A percentile compares a stretch with the other conserved stretches of the same genome.
Conservation (phyloP, 1,140 invertebrate genomes). For the Episyrphus balteatus region DNA sequence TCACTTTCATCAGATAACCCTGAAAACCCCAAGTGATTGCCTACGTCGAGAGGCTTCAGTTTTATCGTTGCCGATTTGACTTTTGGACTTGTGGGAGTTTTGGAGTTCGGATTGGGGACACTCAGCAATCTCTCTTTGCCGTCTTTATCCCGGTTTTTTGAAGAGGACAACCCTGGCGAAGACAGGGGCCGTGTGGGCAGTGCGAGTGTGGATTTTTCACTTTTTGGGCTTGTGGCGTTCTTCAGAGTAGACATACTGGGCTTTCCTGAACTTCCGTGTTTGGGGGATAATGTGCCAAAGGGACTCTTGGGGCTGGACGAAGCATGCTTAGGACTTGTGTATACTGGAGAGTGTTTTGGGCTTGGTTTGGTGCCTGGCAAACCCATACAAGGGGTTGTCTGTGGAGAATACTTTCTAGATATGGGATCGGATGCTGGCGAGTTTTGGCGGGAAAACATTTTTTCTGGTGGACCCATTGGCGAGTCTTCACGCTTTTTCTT, state of each 20-base stretch:
- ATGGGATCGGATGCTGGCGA: constrained; percentile 22
- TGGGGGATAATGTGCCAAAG: constrained; percentile 55
- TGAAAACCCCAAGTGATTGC: neutral
- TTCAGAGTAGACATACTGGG: constrained; percentile 81
- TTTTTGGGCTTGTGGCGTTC: constrained; percentile 48
- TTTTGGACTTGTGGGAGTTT: neutral
- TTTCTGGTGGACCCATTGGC: constrained; percentile 75
- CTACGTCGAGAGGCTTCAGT: neutral
- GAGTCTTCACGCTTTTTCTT: constrained; percentile 62
- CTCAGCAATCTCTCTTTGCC: constrained; percentile 44
- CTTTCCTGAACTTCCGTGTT: constrained; percentile 65
- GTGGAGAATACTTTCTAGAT: constrained; percentile 26
- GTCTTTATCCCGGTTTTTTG: constrained; percentile 45
- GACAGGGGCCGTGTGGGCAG: constrained; percentile 35
- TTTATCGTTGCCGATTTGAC: neutral
- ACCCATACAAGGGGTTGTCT: constrained; percentile 52
- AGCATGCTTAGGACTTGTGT: constrained; percentile 61
- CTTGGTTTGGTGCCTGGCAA: constrained; percentile 39
- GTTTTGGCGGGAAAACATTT: constrained; percentile 41
- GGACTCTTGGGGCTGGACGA: constrained; percentile 49
- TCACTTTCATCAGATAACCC: neutral
- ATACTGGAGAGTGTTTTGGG: constrained; percentile 64
- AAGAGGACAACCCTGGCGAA: constrained; percentile 43
- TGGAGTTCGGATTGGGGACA: neutral
- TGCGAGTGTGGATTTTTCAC: constrained; percentile 24